These are phyloP conservation scores for Pseudomyrmex pallidus DNA, from an alignment of 1,140 invertebrate species.

Conservation along the genomic window DNA sequence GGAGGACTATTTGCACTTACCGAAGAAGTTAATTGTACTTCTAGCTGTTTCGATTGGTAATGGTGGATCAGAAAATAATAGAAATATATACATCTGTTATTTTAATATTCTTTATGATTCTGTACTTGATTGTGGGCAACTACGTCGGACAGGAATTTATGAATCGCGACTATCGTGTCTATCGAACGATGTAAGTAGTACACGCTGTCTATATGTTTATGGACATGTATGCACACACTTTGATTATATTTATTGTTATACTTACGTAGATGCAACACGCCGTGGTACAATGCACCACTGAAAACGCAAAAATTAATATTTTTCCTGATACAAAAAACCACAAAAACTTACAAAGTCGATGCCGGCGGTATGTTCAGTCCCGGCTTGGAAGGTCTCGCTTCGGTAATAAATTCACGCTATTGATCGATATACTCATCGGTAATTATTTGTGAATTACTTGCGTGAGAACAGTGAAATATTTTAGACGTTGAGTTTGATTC, in stretches of 20 bases:
- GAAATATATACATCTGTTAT: neutral
- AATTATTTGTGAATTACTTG: neutral
- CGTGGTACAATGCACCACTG: constrained; percentile 35
- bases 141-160: neutral
- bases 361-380: constrained; percentile 38
- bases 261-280: constrained; percentile 24
- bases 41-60: neutral
- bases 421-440: neutral
- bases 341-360: constrained; percentile 32
- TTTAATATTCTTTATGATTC: neutral
- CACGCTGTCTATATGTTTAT: neutral
- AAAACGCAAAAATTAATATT: constrained; percentile 33
- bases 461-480: neutral
- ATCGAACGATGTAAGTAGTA: constrained; percentile 3
- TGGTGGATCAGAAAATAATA: neutral
- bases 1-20: too few relatives aligned
- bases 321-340: constrained; percentile 29
- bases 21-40: neutral
- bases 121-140: neutral
- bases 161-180: neutral
- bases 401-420: constrained; percentile 15
- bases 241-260: neutral
- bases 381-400: constrained; percentile 24
- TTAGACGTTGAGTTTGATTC: neutral
- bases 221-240: neutral